These are phyloP conservation scores for Poecilobothrus nobilitatus DNA, from an alignment of 2,888 invertebrate species.

Conservation along the genomic window DNA sequence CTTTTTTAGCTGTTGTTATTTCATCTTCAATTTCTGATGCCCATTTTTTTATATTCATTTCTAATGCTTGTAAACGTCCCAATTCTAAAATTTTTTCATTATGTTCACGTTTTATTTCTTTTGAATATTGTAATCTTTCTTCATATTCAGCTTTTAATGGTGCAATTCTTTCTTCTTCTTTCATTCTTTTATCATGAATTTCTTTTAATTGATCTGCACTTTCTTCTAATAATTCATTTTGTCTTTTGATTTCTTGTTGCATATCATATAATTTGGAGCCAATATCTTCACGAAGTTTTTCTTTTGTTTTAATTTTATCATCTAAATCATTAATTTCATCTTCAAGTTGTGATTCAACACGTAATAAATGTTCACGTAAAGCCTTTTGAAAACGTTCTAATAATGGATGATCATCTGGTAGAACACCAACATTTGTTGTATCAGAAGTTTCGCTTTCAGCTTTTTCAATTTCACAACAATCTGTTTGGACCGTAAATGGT, in stretches of 20 bases:
- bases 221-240: conserved; percentile 45
- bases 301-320: conserved; percentile 35
- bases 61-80: conserved; percentile 35
- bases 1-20: conserved; percentile 38
- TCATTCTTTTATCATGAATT: conserved; percentile 35
- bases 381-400: conserved; percentile 65
- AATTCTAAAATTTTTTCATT: conserved; percentile 35
- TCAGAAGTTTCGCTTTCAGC: not conserved
- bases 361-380: conserved; percentile 55
- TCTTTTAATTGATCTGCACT: conserved; percentile 43
- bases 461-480: not conserved
- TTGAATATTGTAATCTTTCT: conserved; percentile 29
- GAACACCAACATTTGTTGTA: conserved; percentile 33
- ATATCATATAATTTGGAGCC: conserved; percentile 45
- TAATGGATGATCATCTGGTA: conserved; percentile 64
- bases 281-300: conserved; percentile 39
- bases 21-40: conserved; percentile 38
- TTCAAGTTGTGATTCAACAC: conserved; percentile 55
- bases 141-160: conserved; percentile 39
- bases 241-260: conserved; percentile 46
- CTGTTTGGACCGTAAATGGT: not conserved
- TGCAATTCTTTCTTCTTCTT: conserved; percentile 37
- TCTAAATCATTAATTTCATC: conserved; percentile 61
- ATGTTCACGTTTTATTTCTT: conserved; percentile 32
- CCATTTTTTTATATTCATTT: conserved; percentile 40